phyloP scores from a whole-genome alignment of 2,797 vertebrate species.

The Melanogrammus aeglefinus region DNA sequence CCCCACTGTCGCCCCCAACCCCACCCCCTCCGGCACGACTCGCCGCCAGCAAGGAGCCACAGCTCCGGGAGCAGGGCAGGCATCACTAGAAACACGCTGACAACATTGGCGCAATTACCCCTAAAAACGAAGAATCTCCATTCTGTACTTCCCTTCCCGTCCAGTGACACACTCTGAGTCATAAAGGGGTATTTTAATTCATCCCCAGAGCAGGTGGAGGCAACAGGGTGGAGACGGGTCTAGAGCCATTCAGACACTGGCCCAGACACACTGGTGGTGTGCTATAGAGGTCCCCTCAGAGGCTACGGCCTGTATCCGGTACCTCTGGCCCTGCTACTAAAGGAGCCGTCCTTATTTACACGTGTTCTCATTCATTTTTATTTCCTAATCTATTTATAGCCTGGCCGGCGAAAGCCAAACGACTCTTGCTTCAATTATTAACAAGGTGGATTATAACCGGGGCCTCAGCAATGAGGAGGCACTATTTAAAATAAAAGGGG shows the following conservation, averaged over 20 bases:
- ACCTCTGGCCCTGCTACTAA: conserved; percentile 3
- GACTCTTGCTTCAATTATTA: background rate
- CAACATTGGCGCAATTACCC: conserved; percentile 65
- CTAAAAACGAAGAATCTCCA: conserved; percentile 37
- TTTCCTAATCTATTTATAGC: conserved; percentile 44
- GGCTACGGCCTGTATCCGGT: background rate
- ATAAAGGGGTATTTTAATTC: conserved; percentile 54
- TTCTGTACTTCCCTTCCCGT: conserved; percentile 39
- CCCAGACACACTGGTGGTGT: conserved; percentile 35
- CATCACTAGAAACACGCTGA: conserved; percentile 58
- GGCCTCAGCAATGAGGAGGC: background rate
- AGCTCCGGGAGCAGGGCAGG: conserved; percentile 63
- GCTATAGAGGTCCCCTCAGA: conserved; percentile 8
- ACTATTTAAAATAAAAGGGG: background rate
- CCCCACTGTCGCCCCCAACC: conserved; percentile 57
- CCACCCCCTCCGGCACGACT: conserved; percentile 39
- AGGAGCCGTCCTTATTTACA: conserved; percentile 37
- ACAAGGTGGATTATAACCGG: background rate
- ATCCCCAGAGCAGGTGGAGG: conserved; percentile 37
- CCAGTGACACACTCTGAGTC: conserved; percentile 51
- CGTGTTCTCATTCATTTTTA: conserved; percentile 42
- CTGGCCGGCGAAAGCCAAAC: conserved; percentile 33
- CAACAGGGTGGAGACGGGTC: conserved; percentile 33
- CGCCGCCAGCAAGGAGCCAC: conserved; percentile 70
- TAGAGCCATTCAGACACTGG: conserved; percentile 27